Evolutionary conservation across 2,113 vertebrate species (phyloP), one percentile per base, ranked within the genome.

Genomic region (Piliocolobus tephrosceles): DNA sequence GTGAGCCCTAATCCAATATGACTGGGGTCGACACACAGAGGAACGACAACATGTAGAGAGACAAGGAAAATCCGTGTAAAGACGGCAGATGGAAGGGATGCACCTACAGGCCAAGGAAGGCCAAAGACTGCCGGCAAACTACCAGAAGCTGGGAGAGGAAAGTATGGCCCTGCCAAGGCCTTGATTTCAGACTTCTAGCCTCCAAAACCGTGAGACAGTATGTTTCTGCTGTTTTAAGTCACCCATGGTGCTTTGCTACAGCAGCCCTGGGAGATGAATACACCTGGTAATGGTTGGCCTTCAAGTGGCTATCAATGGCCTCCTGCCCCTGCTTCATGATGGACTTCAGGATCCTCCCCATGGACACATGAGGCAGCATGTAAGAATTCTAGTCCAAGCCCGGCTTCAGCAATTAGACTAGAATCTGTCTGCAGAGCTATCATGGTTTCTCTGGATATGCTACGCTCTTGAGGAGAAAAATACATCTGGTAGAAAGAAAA

Each of bases 231-330:
- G 32, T 32, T 38, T 16, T 43, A 64, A 84, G 72, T 35, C 85
- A 78, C 18, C 6, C 10, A 14, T 38, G 30, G 23, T 14, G 32
- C 23, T 55, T 70, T 32, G 4, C 5, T 61, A 43, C 3, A 4
- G 45, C 38, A 91, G 23, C 22, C 79, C 43, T 50, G 12, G 6
- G 58, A 38, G 80, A 40, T 6, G 1, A 47, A 58, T 1, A 50
- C 25, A 20, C 2, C 32, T 30, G 27, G 12, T 22, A 18, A 14
- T 9, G 22, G 32, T 16, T 87, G 32, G 35, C 20, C 57, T 73
- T 83, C 13, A 11, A 27, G 43, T 0, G 1, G 6, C 23, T 45
- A 0, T 16, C 14, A 5, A 1, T 7, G 50, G 40, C 27, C 47
- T 23, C 43, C 43, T 1, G 38, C 25, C 18, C 79, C 57, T 45